phyloP scores from a whole-genome alignment of 2,888 invertebrate species.

The Eretmocerus hayati region DNA sequence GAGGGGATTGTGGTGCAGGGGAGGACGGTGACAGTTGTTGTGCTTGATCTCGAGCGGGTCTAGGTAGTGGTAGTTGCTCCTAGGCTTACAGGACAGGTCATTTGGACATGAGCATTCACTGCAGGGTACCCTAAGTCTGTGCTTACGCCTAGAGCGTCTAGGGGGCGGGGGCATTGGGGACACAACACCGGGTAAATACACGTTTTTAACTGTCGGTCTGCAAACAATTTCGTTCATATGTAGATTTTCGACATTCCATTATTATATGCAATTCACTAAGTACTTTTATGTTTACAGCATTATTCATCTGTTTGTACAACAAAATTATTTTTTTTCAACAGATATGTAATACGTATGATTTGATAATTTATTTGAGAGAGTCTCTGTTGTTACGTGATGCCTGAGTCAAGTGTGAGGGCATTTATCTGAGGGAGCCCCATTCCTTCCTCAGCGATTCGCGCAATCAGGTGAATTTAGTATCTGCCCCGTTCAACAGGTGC shows the following conservation, averaged over 20 bases:
- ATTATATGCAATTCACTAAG: constrained; percentile 6
- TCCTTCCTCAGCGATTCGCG: constrained; percentile 5
- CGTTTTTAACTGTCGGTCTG: constrained; percentile 48
- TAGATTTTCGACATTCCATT: constrained; percentile 26
- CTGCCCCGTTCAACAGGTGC: too few relatives aligned
- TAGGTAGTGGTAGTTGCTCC: constrained; percentile 24
- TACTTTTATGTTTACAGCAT: constrained; percentile 1
- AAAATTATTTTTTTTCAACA: too few relatives aligned
- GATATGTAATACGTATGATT: too few relatives aligned
- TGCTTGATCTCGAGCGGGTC: constrained; percentile 16
- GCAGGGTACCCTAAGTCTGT: constrained; percentile 47
- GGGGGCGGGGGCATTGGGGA: constrained; percentile 43
- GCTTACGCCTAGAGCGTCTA: constrained; percentile 48
- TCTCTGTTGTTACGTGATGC: too few relatives aligned
- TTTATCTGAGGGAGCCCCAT: constrained; percentile 19
- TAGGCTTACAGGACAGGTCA: constrained; percentile 38
- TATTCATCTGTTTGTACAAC: too few relatives aligned
- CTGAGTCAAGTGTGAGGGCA: not conserved
- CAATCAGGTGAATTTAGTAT: too few relatives aligned
- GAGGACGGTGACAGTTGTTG: constrained; percentile 20
- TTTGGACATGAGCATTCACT: constrained; percentile 44
- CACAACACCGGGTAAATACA: constrained; percentile 47
- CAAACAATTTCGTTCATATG: constrained; percentile 44
- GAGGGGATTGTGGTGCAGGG: constrained; percentile 39
- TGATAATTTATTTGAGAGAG: too few relatives aligned